Conservation (phyloP, 2,113 vertebrate species). For the Zosterops borbonicus region DNA sequence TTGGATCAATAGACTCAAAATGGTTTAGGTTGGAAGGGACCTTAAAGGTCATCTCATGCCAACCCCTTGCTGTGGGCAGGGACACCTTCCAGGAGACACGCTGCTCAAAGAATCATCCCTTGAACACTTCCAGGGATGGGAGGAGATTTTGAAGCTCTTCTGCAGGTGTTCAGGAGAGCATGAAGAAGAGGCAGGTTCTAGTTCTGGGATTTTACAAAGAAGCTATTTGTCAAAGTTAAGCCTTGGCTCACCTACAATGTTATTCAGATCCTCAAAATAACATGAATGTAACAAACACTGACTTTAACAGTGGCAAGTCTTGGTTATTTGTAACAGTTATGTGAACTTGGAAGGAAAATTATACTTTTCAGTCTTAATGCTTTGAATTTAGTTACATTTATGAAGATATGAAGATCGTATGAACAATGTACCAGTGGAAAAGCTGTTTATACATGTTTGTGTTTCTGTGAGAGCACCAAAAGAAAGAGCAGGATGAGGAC, state of each 20-base stretch:
- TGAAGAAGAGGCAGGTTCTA: not conserved
- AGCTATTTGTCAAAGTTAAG: not conserved
- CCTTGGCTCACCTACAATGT: not conserved
- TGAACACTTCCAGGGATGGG: not conserved
- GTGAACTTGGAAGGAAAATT: not conserved
- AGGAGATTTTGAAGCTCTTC: not conserved
- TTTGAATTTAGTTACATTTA: not conserved
- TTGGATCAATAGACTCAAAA: not conserved
- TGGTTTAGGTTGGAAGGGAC: not conserved
- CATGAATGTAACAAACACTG: not conserved
- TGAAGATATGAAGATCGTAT: not conserved
- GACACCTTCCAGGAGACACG: rapidly evolving
- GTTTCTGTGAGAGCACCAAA: not conserved
- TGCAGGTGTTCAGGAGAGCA: not conserved
- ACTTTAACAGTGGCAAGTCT: not conserved
- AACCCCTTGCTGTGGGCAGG: no score
- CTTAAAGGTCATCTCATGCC: not conserved
- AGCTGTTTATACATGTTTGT: rapidly evolving
- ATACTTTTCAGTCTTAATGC: not conserved
- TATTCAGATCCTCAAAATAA: not conserved
- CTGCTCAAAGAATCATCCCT: not conserved
- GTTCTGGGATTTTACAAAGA: not conserved
- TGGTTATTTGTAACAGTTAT: not conserved
- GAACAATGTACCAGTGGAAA: not conserved
- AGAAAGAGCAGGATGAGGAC: not conserved